Percentiles rank a stretch among this genome's conserved stretches.
Evolutionary conservation across 92 coral and sea anemone genomes (phyloP).

Genomic region (Metridium senile): DNA sequence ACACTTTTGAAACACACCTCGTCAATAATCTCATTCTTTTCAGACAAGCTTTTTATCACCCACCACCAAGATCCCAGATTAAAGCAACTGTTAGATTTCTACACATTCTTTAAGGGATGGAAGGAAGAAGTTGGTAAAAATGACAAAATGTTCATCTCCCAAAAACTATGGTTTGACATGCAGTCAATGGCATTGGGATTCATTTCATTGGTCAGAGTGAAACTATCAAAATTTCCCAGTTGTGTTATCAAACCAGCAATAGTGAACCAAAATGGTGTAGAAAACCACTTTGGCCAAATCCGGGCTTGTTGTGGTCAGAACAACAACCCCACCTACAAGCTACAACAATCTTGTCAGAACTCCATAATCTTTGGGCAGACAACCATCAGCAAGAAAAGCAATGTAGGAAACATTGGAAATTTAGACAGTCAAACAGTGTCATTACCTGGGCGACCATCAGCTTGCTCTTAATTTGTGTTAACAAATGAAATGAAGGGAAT

Average conservation of each 20-base stretch:
- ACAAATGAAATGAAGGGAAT: neutral
- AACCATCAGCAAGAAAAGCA: constrained; percentile 38
- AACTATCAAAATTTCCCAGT: constrained; percentile 43
- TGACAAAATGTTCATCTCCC: constrained; percentile 24
- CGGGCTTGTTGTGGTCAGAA: constrained; percentile 65
- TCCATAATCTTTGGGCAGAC: constrained; percentile 58
- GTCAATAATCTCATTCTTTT: constrained; percentile 15
- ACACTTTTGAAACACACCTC: constrained; percentile 24
- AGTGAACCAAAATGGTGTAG: constrained; percentile 60
- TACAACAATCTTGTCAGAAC: constrained; percentile 55
- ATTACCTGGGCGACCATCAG: constrained; percentile 16
- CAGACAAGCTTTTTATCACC: constrained; percentile 29
- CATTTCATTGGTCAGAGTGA: constrained; percentile 33
- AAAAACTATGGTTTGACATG: constrained; percentile 53
- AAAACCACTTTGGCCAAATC: constrained; percentile 65
- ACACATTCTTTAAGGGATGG: constrained; percentile 25
- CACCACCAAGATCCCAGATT: constrained; percentile 21
- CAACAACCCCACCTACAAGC: constrained; percentile 52
- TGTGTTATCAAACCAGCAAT: constrained; percentile 57
- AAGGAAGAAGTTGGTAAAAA: constrained; percentile 15
- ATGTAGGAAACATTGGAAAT: constrained; percentile 10
- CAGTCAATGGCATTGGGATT: constrained; percentile 61
- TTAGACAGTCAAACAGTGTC: constrained; percentile 6
- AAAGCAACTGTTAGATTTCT: constrained; percentile 16
- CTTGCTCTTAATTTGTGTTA: neutral